Percentiles rank a stretch among this genome's conserved stretches.
phyloP scores from a whole-genome alignment of 2,888 invertebrate species.

The Serrognathus titanus region DNA sequence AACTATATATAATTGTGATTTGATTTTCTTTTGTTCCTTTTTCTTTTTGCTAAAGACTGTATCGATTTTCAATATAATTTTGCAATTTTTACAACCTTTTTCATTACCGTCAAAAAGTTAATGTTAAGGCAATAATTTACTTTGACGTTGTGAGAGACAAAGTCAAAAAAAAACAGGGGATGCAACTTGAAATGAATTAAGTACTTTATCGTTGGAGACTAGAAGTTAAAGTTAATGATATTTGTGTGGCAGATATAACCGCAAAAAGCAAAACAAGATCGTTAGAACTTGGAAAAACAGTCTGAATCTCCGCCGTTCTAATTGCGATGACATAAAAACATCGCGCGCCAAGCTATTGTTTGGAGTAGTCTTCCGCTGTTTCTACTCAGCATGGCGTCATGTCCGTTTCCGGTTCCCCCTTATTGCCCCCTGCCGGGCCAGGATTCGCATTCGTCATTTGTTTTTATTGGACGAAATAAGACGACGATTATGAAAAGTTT shows the following conservation, averaged over 20 bases:
- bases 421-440: constrained; percentile 21
- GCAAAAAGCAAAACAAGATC: constrained; percentile 37
- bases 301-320: constrained; percentile 46
- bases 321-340: constrained; percentile 49
- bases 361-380: constrained; percentile 52
- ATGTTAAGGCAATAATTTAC: too few species aligned
- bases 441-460: constrained; percentile 41
- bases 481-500: constrained; percentile 17
- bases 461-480: constrained; percentile 22
- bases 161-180: constrained; percentile 11
- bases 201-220: constrained; percentile 1
- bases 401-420: constrained; percentile 46
- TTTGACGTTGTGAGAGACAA: too few species aligned
- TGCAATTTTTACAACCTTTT: too few species aligned
- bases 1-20: too few species aligned
- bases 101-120: too few species aligned
- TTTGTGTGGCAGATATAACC: constrained; percentile 31
- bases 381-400: constrained; percentile 52
- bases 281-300: constrained; percentile 42
- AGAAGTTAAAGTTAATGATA: constrained; percentile 12
- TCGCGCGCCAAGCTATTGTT: constrained; percentile 47
- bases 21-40: too few species aligned
- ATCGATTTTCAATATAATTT: too few species aligned
- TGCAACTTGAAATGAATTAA: background rate
- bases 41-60: too few species aligned